Evolutionary conservation across 2,888 invertebrate genomes (phyloP).

Genomic region (Drosophila birchii): DNA sequence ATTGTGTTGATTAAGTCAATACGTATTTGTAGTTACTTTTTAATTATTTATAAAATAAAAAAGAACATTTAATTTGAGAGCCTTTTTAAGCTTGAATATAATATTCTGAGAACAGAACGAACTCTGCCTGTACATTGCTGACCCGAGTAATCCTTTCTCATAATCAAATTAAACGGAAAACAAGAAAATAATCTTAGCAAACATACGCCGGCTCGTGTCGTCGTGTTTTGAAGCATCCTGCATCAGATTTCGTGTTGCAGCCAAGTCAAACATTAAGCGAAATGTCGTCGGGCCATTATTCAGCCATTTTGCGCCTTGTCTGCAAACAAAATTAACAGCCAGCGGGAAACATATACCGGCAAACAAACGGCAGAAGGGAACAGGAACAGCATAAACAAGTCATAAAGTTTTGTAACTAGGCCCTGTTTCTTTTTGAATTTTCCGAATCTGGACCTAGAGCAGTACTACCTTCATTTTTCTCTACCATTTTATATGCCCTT

Average conservation of each 20-base stretch:
- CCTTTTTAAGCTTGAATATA: not conserved
- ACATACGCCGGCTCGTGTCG: constrained; percentile 23
- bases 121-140: not conserved
- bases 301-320: constrained; percentile 59
- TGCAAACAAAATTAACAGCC: constrained; percentile 49
- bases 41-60: not conserved
- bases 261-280: constrained; percentile 52
- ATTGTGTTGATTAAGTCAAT: not conserved
- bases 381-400: constrained; percentile 36
- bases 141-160: constrained; percentile 6
- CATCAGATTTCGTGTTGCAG: constrained; percentile 41
- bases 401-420: constrained; percentile 49
- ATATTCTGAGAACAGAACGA: not conserved
- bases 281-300: constrained; percentile 61
- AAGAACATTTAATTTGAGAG: not conserved
- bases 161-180: constrained; percentile 38
- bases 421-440: constrained; percentile 19
- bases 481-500: constrained; percentile 7
- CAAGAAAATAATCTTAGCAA: constrained; percentile 44
- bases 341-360: constrained; percentile 34
- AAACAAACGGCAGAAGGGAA: constrained; percentile 18
- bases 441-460: constrained; percentile 18
- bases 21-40: not conserved
- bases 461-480: constrained; percentile 9
- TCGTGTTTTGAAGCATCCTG: constrained; percentile 30